Conservation (phyloP, 2,888 invertebrate species). For the Cantharis flavilabris region DNA sequence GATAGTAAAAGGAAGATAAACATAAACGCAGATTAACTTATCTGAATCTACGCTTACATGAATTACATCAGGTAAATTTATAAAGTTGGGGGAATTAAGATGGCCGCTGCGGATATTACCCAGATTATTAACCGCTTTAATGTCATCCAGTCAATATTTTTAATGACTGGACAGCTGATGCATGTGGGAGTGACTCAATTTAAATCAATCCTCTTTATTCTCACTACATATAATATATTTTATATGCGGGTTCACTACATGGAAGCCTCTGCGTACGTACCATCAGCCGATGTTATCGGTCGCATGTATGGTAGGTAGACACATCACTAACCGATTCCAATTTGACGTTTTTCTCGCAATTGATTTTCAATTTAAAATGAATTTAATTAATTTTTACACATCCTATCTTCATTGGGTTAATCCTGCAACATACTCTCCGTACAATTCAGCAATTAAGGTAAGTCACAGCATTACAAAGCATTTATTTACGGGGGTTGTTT, state of each 20-base stretch:
- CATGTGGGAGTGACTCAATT: slow-evolving; percentile 8
- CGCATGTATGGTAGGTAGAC: background rate
- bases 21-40: slow-evolving; percentile 35
- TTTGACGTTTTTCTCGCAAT: background rate
- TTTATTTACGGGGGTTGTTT: background rate
- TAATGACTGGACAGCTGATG: slow-evolving; percentile 7
- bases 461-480: background rate
- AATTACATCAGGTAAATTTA: slow-evolving; percentile 33
- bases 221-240: background rate
- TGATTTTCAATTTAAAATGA: background rate
- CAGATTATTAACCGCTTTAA: slow-evolving; percentile 14
- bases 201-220: background rate
- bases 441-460: background rate
- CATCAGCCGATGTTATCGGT: background rate
- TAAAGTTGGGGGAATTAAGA: slow-evolving; percentile 23
- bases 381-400: background rate
- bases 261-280: background rate
- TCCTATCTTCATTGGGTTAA: background rate
- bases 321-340: background rate
- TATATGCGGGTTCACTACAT: background rate
- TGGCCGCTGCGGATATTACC: slow-evolving; percentile 27
- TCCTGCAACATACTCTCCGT: background rate
- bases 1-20: slow-evolving; percentile 28
- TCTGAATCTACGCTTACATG: slow-evolving; percentile 34
- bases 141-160: background rate